Conservation (phyloP, 1,140 invertebrate genomes). For the Magallana angulata region DNA sequence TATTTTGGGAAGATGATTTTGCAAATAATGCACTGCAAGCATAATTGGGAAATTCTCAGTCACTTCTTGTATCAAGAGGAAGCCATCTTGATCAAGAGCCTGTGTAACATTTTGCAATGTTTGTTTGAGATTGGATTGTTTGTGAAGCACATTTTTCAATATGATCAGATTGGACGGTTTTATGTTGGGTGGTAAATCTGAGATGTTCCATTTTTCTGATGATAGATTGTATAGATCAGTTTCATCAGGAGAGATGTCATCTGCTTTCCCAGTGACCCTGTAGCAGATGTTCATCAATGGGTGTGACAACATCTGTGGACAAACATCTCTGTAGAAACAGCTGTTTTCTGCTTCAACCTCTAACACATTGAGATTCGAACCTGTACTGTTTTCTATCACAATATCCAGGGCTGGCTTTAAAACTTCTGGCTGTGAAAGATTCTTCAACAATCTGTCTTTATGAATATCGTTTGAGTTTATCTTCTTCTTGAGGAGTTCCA, state of each 20-base stretch:
- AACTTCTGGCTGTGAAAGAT: slow-evolving; percentile 42
- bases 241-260: background rate
- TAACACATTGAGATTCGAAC: slow-evolving; percentile 87
- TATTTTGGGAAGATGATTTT: slow-evolving; percentile 57
- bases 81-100: slow-evolving; percentile 86
- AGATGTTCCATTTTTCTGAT: slow-evolving; percentile 73
- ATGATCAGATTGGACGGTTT: slow-evolving; percentile 76
- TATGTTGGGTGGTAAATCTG: slow-evolving; percentile 59
- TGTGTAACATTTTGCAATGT: slow-evolving; percentile 79
- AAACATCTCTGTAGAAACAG: slow-evolving; percentile 67
- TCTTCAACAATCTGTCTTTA: slow-evolving; percentile 66
- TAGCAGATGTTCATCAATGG: slow-evolving; percentile 79
- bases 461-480: background rate
- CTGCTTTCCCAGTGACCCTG: slow-evolving; percentile 70
- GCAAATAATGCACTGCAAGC: slow-evolving; percentile 47
- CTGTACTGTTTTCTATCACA: slow-evolving; percentile 88
- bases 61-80: slow-evolving; percentile 88
- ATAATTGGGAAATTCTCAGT: slow-evolving; percentile 79
- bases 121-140: slow-evolving; percentile 73
- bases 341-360: slow-evolving; percentile 83
- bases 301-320: slow-evolving; percentile 74
- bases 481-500: slow-evolving; percentile 56
- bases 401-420: slow-evolving; percentile 82
- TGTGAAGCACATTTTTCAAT: slow-evolving; percentile 75
- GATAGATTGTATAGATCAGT: slow-evolving; percentile 54